Base-by-base conservation (phyloP, 2,797 vertebrate species). In the Coranthus polyacanthus region DNA sequence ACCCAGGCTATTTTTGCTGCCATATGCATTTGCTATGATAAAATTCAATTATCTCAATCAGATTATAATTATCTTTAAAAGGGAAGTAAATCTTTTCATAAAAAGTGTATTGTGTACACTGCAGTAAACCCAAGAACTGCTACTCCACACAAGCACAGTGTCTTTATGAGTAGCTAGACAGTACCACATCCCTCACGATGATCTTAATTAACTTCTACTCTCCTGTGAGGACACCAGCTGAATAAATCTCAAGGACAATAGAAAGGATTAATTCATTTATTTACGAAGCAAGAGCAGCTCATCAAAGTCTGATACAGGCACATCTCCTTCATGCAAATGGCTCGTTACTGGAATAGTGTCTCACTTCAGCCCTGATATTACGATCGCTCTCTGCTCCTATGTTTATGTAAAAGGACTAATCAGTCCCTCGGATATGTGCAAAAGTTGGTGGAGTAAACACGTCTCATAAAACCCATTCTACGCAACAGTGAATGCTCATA, bases 181-280 rank as follows among this genome's bases (percentile, higher is more conserved):
- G 55, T 56, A 56, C 29, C 53, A 5, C 79, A 68, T 79, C 79
- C 82, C 67, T 87, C 66, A 69, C 43, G 50, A 72, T 72, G 72
- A 85, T 85, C 85, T 88, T 91, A 88, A 90, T 93, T 91, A 89
- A 84, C 82, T 89, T 88, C 72, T 75, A 43, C 75, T 88, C 73
- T 90, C 87, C 77, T 49, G 59, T 49, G 85, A 88, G 87, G 79
- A 82, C 86, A 74, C 66, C 70, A 62, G 67, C 75, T 81, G 82
- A 88, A 88, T 85, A 86, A 87, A 88, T 88, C 85, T 88, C 82
- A 91, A 91, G 88, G 90, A 92, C 90, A 90, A 91, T 83, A 82
- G 79, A 80, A 52, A 13, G 76, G 79, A 92, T 91, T 92, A 87
- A 84, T 90, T 90, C 66, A 85, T 88, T 90, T 90, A 92, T 91